A percentile compares a stretch with the other conserved stretches of the same genome.
These are phyloP conservation scores for Ophraella communa DNA, from an alignment of 2,888 invertebrate genomes.

Conservation along the genomic window DNA sequence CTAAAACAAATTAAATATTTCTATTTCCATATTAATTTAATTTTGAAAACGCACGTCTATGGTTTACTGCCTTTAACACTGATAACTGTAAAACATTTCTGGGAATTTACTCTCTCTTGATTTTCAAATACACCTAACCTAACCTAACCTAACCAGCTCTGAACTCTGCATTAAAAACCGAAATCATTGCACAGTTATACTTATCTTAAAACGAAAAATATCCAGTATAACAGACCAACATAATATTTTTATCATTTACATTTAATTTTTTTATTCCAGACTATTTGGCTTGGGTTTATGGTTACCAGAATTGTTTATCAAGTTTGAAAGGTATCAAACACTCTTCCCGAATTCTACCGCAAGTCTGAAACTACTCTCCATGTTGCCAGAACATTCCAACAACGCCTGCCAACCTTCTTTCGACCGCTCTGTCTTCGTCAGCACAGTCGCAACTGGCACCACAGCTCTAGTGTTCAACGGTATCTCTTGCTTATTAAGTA, in stretches of 20 bases:
- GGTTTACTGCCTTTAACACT: no score
- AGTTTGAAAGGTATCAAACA: conserved; percentile 60
- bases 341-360: conserved; percentile 61
- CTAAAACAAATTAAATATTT: no score
- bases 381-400: conserved; percentile 34
- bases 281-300: conserved; percentile 75
- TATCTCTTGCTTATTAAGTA: conserved; percentile 67
- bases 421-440: conserved; percentile 68
- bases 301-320: conserved; percentile 77
- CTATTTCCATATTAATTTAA: no score
- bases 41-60: no score
- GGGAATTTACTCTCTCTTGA: no score
- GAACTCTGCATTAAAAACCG: no score
- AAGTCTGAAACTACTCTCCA: conserved; percentile 60
- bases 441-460: conserved; percentile 71
- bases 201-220: no score
- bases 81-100: no score
- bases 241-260: neutral
- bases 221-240: no score
- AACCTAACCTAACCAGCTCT: no score
- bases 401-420: conserved; percentile 63
- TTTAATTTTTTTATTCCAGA: conserved; percentile 57
- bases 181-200: no score
- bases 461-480: conserved; percentile 71
- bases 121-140: no score